Percentiles rank a stretch among this genome's conserved stretches.
Conservation (phyloP, 2,888 invertebrate species). For the Chirona hameri region DNA sequence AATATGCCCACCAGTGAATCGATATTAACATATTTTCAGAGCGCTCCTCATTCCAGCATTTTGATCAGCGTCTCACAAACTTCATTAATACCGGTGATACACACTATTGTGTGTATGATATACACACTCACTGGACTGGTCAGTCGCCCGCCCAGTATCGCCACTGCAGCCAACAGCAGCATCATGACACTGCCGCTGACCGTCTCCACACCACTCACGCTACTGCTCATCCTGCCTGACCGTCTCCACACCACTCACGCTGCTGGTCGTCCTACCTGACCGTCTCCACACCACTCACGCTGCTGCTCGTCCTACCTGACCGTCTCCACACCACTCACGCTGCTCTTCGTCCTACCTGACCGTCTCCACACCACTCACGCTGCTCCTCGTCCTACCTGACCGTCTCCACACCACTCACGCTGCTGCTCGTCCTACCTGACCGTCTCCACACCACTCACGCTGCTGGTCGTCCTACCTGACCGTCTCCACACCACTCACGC, state of each 20-base stretch:
- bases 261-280: conserved; percentile 34
- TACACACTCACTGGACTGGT: too few relatives aligned
- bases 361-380: conserved; percentile 37
- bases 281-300: conserved; percentile 37
- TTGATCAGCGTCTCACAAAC: too few relatives aligned
- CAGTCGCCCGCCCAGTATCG: too few relatives aligned
- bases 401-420: conserved; percentile 37
- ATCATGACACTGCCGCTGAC: too few relatives aligned
- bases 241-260: conserved; percentile 37
- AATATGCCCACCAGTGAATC: too few relatives aligned
- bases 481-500: conserved; percentile 37
- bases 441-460: conserved; percentile 37
- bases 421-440: conserved; percentile 52
- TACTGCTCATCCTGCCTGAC: conserved; percentile 34
- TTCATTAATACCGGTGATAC: too few relatives aligned
- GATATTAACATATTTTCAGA: too few relatives aligned
- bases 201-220: conserved; percentile 37
- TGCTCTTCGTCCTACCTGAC: conserved; percentile 35
- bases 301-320: conserved; percentile 52
- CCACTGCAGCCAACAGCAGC: too few relatives aligned
- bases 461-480: conserved; percentile 34
- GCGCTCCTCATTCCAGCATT: too few relatives aligned
- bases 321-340: conserved; percentile 37
- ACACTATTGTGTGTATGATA: too few relatives aligned
- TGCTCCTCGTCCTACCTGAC: conserved; percentile 52